Conservation (phyloP, 2,113 vertebrate species). For the Enhydra lutris region DNA sequence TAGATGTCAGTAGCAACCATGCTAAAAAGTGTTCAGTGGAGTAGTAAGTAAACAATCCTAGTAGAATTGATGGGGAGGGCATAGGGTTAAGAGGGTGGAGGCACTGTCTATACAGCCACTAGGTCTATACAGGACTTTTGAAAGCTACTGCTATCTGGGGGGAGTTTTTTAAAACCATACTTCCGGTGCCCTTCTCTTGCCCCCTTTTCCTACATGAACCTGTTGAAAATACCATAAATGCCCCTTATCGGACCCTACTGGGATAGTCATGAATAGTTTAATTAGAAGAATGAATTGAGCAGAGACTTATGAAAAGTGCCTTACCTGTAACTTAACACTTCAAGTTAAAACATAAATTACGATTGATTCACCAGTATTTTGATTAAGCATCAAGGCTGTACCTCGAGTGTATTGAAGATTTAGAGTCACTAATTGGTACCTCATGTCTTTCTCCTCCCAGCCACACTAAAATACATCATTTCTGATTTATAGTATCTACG, state of each 20-base stretch:
- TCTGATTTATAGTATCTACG: neutral
- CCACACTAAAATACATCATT: neutral
- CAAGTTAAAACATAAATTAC: neutral
- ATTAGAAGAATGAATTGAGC: neutral
- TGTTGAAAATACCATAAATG: neutral
- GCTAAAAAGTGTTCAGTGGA: neutral
- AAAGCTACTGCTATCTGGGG: neutral
- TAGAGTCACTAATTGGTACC: neutral
- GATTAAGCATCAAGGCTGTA: neutral
- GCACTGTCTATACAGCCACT: neutral
- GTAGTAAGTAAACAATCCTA: neutral
- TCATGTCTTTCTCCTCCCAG: neutral
- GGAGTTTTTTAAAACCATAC: neutral
- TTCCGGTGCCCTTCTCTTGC: neutral
- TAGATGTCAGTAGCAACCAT: neutral
- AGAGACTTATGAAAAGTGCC: neutral
- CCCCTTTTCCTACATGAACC: neutral
- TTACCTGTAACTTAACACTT: neutral
- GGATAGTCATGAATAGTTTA: neutral
- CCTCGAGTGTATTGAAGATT: neutral
- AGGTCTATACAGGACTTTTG: neutral
- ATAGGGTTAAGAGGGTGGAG: neutral
- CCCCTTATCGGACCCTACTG: neutral
- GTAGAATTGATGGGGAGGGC: neutral
- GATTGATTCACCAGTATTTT: neutral